phyloP scores from a whole-genome alignment of 2,888 invertebrate species.

The Cremastobaeus sp. region DNA sequence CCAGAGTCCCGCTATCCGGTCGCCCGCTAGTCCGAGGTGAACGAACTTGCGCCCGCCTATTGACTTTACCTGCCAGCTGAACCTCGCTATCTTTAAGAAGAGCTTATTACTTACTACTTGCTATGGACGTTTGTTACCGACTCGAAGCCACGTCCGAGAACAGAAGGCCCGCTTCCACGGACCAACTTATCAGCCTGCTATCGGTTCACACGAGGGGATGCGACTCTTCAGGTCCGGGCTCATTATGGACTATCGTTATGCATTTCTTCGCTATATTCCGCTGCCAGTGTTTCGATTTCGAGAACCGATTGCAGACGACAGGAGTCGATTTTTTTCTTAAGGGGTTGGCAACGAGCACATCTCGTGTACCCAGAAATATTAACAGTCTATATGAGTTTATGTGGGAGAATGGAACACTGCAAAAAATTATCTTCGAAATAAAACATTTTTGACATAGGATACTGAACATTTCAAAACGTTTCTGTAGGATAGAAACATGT shows the following conservation, averaged over 20 bases:
- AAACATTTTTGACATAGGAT: too few relatives aligned
- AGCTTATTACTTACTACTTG: slow-evolving; percentile 58
- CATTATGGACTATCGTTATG: slow-evolving; percentile 43
- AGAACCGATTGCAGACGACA: too few relatives aligned
- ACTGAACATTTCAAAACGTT: too few relatives aligned
- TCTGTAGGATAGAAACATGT: too few relatives aligned
- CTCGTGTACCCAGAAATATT: too few relatives aligned
- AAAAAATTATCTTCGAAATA: too few relatives aligned
- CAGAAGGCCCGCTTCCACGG: slow-evolving; percentile 21
- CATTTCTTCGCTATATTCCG: slow-evolving; percentile 2
- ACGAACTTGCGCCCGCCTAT: slow-evolving; percentile 76
- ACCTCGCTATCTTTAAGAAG: slow-evolving; percentile 65
- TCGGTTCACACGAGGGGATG: slow-evolving; percentile 16
- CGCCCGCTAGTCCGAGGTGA: slow-evolving; percentile 78
- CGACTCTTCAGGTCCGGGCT: not conserved
- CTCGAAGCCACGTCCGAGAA: slow-evolving; percentile 19
- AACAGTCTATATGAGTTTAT: too few relatives aligned
- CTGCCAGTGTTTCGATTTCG: too few relatives aligned
- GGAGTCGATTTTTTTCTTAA: too few relatives aligned
- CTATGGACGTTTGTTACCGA: slow-evolving; percentile 41
- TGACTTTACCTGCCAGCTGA: slow-evolving; percentile 75
- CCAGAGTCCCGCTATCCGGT: slow-evolving; percentile 78
- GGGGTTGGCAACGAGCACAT: too few relatives aligned
- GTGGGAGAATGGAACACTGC: too few relatives aligned
- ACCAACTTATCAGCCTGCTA: slow-evolving; percentile 31